These are phyloP conservation scores for Melinaea menophilus DNA, from an alignment of 2,888 invertebrate species.

Conservation along the genomic window DNA sequence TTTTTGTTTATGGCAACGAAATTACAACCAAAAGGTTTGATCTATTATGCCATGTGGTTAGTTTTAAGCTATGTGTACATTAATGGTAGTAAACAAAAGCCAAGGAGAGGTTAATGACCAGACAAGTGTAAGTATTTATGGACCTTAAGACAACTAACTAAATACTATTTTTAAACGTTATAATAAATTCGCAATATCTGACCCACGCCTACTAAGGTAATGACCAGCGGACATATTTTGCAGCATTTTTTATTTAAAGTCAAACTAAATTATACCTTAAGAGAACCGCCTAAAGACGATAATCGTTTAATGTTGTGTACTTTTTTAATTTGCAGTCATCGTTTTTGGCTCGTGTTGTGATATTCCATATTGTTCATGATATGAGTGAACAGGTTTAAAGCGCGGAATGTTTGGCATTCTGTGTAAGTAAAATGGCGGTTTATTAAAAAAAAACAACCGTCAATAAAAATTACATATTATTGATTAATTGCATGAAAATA, in stretches of 20 bases:
- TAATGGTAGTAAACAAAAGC: slow-evolving; percentile 35
- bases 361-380: slow-evolving; percentile 74
- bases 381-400: slow-evolving; percentile 68
- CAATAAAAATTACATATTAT: slow-evolving; percentile 12
- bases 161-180: slow-evolving; percentile 52
- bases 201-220: slow-evolving; percentile 71
- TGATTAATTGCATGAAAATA: neutral
- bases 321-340: slow-evolving; percentile 54
- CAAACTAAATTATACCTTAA: slow-evolving; percentile 48
- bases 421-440: too few species aligned
- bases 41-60: too few species aligned
- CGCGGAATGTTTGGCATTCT: slow-evolving; percentile 54
- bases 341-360: slow-evolving; percentile 69
- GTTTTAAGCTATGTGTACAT: too few species aligned
- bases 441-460: slow-evolving; percentile 54
- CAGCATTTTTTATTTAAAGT: slow-evolving; percentile 47
- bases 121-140: slow-evolving; percentile 25
- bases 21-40: too few species aligned
- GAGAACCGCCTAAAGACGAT: slow-evolving; percentile 45
- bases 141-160: slow-evolving; percentile 47
- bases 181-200: slow-evolving; percentile 55
- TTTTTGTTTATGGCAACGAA: slow-evolving; percentile 26
- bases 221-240: slow-evolving; percentile 72
- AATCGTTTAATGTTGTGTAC: slow-evolving; percentile 34
- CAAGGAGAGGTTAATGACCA: slow-evolving; percentile 54